phyloP scores from a whole-genome alignment of 2,113 vertebrate genomes.

The Balaeniceps rex region DNA sequence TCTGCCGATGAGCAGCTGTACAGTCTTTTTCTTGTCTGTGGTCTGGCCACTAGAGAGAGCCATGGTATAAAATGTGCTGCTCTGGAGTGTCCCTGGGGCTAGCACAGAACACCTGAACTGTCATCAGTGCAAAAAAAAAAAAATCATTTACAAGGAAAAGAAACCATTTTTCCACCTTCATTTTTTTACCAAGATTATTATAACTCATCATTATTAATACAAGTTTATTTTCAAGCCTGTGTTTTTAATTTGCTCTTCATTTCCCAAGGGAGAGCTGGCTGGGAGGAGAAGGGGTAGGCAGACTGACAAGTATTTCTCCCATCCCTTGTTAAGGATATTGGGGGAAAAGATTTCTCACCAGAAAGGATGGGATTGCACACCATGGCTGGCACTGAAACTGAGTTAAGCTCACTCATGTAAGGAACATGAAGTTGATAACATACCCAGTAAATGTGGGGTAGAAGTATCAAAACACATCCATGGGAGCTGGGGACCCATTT shows the following conservation, averaged over 20 bases:
- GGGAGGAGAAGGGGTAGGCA: background rate
- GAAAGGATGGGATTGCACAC: background rate
- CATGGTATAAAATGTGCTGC: background rate
- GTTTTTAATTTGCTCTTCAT: background rate
- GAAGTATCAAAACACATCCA: background rate
- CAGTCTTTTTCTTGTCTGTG: no score
- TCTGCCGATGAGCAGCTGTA: fast-evolving
- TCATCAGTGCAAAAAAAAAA: fast-evolving
- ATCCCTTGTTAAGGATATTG: background rate
- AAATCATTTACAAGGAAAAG: background rate
- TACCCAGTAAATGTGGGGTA: background rate
- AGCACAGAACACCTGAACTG: fast-evolving
- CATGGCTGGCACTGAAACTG: background rate
- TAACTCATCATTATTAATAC: background rate
- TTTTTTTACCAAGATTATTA: background rate
- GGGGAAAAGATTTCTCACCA: background rate
- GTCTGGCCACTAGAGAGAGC: conserved; percentile 22
- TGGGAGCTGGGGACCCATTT: background rate
- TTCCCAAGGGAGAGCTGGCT: background rate
- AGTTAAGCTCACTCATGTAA: background rate
- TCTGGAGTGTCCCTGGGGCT: no score
- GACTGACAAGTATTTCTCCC: background rate
- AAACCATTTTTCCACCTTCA: background rate
- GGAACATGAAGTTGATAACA: background rate
- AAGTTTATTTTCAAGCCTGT: background rate